Evolutionary conservation across 2,113 vertebrate genomes (phyloP).

Genomic region (Scytalopus superciliaris): DNA sequence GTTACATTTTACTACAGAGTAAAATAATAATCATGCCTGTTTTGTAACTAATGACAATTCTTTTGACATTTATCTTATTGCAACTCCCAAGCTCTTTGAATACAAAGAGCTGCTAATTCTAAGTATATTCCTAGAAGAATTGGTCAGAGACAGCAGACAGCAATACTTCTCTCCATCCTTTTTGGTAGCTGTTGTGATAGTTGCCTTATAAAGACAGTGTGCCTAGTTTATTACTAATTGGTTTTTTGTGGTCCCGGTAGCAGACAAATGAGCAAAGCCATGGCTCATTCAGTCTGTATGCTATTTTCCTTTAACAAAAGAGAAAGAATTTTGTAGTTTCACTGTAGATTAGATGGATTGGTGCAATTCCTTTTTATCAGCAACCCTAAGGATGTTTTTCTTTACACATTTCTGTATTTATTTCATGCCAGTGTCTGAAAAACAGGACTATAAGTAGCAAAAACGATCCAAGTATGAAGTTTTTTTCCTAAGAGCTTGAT

Average conservation of each 20-base stretch:
- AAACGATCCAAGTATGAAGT: background rate
- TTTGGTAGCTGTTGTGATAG: background rate
- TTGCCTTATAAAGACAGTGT: background rate
- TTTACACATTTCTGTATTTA: background rate
- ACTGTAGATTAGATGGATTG: background rate
- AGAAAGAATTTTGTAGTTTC: background rate
- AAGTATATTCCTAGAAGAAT: background rate
- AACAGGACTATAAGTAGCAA: background rate
- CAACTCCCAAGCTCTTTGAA: background rate
- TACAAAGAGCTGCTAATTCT: background rate
- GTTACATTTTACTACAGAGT: background rate
- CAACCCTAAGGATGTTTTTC: background rate
- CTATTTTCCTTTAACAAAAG: background rate
- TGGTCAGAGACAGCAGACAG: background rate
- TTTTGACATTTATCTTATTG: background rate
- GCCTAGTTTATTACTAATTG: background rate
- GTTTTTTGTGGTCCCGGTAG: background rate
- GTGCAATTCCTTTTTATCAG: background rate
- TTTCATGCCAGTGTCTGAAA: background rate
- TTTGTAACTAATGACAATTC: constrained; percentile 29
- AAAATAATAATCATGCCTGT: background rate
- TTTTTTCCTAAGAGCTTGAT: background rate
- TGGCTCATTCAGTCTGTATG: background rate
- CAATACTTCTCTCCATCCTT: background rate
- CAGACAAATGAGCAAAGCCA: background rate